Evolutionary conservation across 1,140 invertebrate species (phyloP).

Genomic region (Tribolium madens): DNA sequence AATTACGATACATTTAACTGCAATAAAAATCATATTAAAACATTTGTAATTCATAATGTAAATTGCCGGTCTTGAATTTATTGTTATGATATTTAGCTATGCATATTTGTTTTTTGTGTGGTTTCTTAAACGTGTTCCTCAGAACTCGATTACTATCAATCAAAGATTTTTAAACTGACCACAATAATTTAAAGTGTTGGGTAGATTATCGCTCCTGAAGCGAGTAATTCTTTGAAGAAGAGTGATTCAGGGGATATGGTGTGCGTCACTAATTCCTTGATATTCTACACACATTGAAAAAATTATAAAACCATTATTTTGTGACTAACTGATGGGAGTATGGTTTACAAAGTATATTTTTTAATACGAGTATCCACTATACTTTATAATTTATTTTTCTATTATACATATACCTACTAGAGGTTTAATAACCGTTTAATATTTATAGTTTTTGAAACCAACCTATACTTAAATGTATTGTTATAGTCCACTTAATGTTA

Average conservation of each 20-base stretch:
- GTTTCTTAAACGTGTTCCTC: not conserved
- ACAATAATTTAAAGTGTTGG: not conserved
- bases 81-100: not conserved
- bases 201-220: not conserved
- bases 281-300: not conserved
- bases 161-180: not conserved
- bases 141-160: not conserved
- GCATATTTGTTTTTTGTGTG: conserved; percentile 18
- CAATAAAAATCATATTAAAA: no score
- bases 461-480: no score
- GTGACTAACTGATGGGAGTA: no score
- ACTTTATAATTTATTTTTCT: no score
- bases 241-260: not conserved
- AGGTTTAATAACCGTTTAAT: no score
- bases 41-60: no score
- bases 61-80: not conserved
- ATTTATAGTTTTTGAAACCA: no score
- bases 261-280: not conserved
- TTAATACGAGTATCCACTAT: no score
- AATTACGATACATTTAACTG: no score
- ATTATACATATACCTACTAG: no score
- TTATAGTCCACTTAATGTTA: no score
- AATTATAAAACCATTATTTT: not conserved
- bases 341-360: no score
- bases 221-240: not conserved